Evolutionary conservation across 2,113 vertebrate species (phyloP).

Genomic region (Pelobates fuscus): DNA sequence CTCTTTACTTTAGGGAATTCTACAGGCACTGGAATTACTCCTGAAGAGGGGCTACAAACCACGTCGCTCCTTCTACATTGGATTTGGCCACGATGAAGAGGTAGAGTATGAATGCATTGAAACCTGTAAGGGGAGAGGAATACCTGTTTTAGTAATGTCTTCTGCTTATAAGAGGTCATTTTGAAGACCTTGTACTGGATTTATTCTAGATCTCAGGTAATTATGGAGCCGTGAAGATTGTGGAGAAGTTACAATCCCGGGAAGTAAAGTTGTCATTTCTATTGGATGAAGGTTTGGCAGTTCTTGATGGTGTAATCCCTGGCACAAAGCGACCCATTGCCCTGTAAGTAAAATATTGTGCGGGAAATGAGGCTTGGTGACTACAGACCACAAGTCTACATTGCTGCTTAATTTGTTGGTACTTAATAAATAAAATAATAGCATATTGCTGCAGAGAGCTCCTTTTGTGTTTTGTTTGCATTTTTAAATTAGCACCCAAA

Average conservation of each 20-base stretch:
- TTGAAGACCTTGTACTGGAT: background rate
- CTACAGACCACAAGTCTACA: too few relatives aligned
- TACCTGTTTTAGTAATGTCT: too few relatives aligned
- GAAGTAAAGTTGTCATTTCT: conserved; percentile 77
- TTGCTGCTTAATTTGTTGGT: too few relatives aligned
- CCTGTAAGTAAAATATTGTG: conserved; percentile 71
- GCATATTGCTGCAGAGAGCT: too few relatives aligned
- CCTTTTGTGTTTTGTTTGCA: too few relatives aligned
- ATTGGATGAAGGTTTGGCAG: conserved; percentile 80
- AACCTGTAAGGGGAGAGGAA: too few relatives aligned
- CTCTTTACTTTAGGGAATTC: conserved; percentile 73
- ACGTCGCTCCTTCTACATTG: conserved; percentile 82
- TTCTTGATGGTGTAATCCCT: conserved; percentile 73
- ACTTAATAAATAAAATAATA: too few relatives aligned
- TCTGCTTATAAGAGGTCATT: too few relatives aligned
- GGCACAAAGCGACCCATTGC: conserved; percentile 78
- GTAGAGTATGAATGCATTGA: conserved; percentile 59
- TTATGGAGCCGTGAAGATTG: conserved; percentile 77
- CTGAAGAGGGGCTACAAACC: conserved; percentile 80
- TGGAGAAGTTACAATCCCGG: conserved; percentile 73
- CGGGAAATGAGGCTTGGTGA: too few relatives aligned
- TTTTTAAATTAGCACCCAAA: too few relatives aligned
- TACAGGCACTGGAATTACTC: conserved; percentile 88
- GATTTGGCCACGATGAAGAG: conserved; percentile 94
- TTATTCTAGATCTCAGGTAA: conserved; percentile 71